Base-by-base conservation (phyloP, 1,140 invertebrate genomes). In the Aphaenogaster floridana region DNA sequence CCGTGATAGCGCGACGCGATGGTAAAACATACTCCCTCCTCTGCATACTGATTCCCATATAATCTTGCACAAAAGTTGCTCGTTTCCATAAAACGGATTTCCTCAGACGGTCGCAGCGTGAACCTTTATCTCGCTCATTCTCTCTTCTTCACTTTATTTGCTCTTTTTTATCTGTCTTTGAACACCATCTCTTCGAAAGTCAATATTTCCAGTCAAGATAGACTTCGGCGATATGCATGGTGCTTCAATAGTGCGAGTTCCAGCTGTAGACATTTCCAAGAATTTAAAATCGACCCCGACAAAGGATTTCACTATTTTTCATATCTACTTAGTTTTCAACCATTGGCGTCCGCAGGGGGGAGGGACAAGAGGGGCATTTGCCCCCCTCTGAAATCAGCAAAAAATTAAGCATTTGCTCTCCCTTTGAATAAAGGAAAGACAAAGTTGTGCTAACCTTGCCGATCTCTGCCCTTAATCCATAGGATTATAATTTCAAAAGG, bases 41-140 rank as follows among this genome's bases (percentile, higher is more conserved):
- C n/a, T 57, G 36, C 63, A 15, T 45, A n/a, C 50, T 21, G 48
- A 13, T 80, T 52, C 50, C 64, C 63, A 72, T 59, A 76, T 84
- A 15, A 83, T 84, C 69, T 84, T 76, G 42, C 34, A 36, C 54
- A 61, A 84, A 61, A 39, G 42, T 63, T 71, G 13, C 34, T 42
- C 34, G 52, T 48, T 72, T 83, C 17, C 11, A 39, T 17, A 15
- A 48, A 48, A 50, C 8, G 34, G 34, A 63, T 76, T 63, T 59
- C 76, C 80, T 68, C 54, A 84, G 42, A 28, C 17, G 45, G 1
- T 36, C 54, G n/a, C 39, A 36, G 11, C 48, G 48, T 28, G 17
- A 83, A 42, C 28, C 28, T 63, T 84, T 61, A 61, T 42, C 42
- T 11, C 69, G 3, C 42, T 52, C 3, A 21, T 54, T 39, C n/a